Evolutionary conservation across 2,888 invertebrate species (phyloP), one percentile per base, ranked within the genome.

Genomic region (Notodonta dromedarius): DNA sequence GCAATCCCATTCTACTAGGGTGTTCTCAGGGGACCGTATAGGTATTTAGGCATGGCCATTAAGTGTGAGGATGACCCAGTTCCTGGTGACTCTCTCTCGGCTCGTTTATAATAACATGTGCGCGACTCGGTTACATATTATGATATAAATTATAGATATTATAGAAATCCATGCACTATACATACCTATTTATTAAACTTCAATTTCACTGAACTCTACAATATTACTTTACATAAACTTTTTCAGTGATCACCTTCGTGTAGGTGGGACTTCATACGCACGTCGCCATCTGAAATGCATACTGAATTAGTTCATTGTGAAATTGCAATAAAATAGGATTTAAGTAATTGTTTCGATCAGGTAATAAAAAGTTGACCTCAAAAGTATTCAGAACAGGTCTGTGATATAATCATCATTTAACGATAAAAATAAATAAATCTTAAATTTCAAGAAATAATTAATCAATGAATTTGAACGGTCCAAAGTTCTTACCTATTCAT

Each of bases 381-480:
- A 87, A 57, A 71, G 61, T 69, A 88, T 89, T 91, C 91, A 91
- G 91, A 91, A 92, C 92, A 92, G 92, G 91, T 91, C 92, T 92
- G 91, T 92, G 91, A 86, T 82, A 71, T 71, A 61, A 68, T 90
- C 90, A 91, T 91, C 90, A 91, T 87, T 62, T 16, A 7, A 14
- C 46, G 46, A 16, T 39, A 54, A 35, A 35, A 35, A 35, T 7
- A 35, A 3, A 35, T 0, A 35, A 35, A 3, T 35, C 35, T 35
- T 35, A 35, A 35, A 35, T 4, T 3, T 0, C 6, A 35, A 6
- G 5, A 7, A 35, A 4, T 35, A 3, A n/a, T 24, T 4, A 16
- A 52, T 32, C 32, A 52, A 32, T n/a, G n/a, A n/a, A n/a, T 12
- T 7, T 4, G 1, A 14, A 50, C 14, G 8, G 14, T 14, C 8